Conservation (phyloP, 2,113 vertebrate species). For the Elgaria multicarinata region DNA sequence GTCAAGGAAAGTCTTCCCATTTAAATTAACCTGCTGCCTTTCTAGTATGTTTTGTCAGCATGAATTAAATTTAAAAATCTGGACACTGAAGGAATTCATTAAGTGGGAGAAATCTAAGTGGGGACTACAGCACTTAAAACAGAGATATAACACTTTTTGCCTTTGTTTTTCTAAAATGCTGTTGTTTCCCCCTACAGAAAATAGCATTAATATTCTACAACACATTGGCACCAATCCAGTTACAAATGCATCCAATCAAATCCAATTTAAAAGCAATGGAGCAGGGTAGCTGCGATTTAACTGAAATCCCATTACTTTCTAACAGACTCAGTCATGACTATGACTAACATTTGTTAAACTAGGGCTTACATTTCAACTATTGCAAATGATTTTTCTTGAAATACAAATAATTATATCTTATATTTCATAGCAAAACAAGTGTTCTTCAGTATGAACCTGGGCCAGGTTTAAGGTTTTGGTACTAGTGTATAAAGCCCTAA, state of each 20-base stretch:
- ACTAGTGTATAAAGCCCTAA: too few species aligned
- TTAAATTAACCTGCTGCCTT: background rate
- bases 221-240: background rate
- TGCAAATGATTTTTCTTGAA: background rate
- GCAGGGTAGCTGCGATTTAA: background rate
- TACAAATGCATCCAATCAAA: background rate
- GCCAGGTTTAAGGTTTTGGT: too few species aligned
- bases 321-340: background rate
- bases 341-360: background rate
- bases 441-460: background rate
- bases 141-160: background rate
- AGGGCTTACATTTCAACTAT: background rate
- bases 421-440: background rate
- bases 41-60: too few species aligned
- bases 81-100: background rate
- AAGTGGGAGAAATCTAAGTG: background rate
- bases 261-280: background rate
- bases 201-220: background rate
- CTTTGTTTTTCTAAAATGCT: background rate
- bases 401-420: background rate
- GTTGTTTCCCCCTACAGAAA: background rate
- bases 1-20: background rate
- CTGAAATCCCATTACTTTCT: background rate
- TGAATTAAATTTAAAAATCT: background rate
- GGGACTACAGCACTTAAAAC: background rate